Percentiles rank a stretch among this genome's conserved stretches.
Evolutionary conservation across 2,797 vertebrate genomes (phyloP).

Genomic region (Xyrichtys novacula): DNA sequence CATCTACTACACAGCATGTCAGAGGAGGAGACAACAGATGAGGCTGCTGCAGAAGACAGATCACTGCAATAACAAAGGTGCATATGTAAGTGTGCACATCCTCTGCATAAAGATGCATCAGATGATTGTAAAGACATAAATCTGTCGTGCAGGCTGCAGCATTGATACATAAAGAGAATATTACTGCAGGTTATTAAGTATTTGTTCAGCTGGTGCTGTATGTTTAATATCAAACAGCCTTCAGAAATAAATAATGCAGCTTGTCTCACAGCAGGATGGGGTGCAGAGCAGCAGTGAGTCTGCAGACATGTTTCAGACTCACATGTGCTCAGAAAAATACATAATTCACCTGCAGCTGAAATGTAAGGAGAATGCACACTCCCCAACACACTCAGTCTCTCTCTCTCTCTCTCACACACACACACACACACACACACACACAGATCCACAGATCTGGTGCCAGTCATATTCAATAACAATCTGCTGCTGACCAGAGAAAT

Average conservation of each 20-base stretch:
- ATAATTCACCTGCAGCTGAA: slow-evolving; percentile 27
- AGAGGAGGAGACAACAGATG: slow-evolving; percentile 5
- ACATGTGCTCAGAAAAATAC: slow-evolving; percentile 18
- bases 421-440: slow-evolving; percentile 25
- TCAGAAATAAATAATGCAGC: slow-evolving; percentile 53
- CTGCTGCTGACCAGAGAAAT: slow-evolving; percentile 73
- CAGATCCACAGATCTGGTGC: slow-evolving; percentile 50
- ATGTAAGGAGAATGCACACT: slow-evolving; percentile 10
- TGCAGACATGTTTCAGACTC: slow-evolving; percentile 33
- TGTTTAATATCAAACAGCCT: slow-evolving; percentile 49
- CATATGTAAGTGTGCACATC: slow-evolving; percentile 36
- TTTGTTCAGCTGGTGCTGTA: slow-evolving; percentile 33
- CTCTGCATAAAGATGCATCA: slow-evolving; percentile 12
- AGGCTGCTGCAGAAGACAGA: slow-evolving; percentile 39
- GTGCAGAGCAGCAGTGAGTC: slow-evolving; percentile 10
- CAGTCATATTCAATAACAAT: slow-evolving; percentile 78
- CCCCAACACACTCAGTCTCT: neutral
- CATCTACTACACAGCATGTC: neutral
- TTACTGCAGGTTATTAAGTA: slow-evolving; percentile 21
- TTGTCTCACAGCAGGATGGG: slow-evolving; percentile 15
- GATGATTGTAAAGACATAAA: neutral
- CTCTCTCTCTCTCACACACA: slow-evolving; percentile 5
- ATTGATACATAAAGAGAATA: slow-evolving; percentile 20
- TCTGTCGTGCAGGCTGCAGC: slow-evolving; percentile 1
- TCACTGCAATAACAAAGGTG: slow-evolving; percentile 50